Conservation (phyloP, 1,140 invertebrate genomes). For the Polyergus mexicanus region DNA sequence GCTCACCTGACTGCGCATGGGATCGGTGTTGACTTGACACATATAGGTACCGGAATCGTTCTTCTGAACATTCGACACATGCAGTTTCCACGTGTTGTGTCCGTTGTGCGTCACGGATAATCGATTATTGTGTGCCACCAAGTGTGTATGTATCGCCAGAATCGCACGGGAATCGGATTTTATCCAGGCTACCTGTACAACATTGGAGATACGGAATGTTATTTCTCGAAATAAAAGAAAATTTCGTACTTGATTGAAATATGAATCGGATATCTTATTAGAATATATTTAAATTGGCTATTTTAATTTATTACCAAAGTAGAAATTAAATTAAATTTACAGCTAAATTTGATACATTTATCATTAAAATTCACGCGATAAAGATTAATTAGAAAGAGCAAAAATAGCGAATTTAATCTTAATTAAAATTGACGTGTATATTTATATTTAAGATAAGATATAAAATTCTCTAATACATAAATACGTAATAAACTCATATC, state of each 20-base stretch:
- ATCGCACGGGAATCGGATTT: conserved; percentile 96
- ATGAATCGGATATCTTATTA: background rate
- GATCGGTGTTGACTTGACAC: conserved; percentile 97
- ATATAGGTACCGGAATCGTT: conserved; percentile 96
- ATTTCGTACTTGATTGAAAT: background rate
- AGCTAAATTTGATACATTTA: background rate
- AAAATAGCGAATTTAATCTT: background rate
- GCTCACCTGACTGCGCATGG: conserved; percentile 94
- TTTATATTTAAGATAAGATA: background rate
- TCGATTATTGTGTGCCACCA: conserved; percentile 95
- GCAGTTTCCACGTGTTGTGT: conserved; percentile 96
- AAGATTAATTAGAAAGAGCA: background rate
- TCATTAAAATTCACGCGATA: background rate
- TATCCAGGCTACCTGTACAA: conserved; percentile 95
- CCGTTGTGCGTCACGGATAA: conserved; percentile 95
- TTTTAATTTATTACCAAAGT: background rate
- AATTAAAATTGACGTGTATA: background rate
- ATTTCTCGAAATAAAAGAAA: conserved; percentile 9
- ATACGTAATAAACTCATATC: background rate
- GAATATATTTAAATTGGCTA: background rate
- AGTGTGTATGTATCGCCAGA: conserved; percentile 95
- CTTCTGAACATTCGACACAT: conserved; percentile 94
- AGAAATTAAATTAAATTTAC: background rate
- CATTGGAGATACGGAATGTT: background rate
- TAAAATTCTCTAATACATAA: background rate